These are phyloP conservation scores for Onthophagus sagittarius DNA, from an alignment of 2,888 invertebrate species.

Conservation along the genomic window DNA sequence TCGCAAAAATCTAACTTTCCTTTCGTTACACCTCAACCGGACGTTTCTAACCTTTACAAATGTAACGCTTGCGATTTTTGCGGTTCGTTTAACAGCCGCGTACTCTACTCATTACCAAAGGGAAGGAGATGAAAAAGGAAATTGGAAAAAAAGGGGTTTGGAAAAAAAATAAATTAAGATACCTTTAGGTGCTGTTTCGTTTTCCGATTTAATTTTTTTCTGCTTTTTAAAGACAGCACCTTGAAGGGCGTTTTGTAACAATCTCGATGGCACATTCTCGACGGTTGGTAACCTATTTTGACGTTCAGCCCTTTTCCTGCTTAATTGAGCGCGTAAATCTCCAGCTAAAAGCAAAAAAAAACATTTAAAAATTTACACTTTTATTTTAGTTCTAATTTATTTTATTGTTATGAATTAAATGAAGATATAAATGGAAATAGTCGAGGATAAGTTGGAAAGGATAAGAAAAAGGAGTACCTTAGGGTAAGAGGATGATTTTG, in stretches of 20 bases:
- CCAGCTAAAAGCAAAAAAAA: slow-evolving; percentile 37
- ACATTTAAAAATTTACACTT: no score
- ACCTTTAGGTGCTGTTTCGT: slow-evolving; percentile 35
- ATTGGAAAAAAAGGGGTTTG: neutral
- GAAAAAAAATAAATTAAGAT: slow-evolving; percentile 11
- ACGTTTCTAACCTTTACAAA: slow-evolving; percentile 26
- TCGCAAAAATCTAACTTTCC: slow-evolving; percentile 29
- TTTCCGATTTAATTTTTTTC: slow-evolving; percentile 39
- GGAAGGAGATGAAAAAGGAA: neutral
- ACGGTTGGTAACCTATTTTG: slow-evolving; percentile 42
- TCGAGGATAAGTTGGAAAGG: no score
- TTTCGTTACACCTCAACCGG: slow-evolving; percentile 21
- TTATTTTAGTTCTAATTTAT: no score
- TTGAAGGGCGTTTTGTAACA: slow-evolving; percentile 53
- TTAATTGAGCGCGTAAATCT: slow-evolving; percentile 53
- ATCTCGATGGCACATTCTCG: slow-evolving; percentile 48
- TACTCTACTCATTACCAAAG: slow-evolving; percentile 18
- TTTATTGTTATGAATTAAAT: no score
- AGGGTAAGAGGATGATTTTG: no score
- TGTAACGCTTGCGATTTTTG: slow-evolving; percentile 23
- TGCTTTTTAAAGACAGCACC: slow-evolving; percentile 52
- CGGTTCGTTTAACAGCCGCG: slow-evolving; percentile 26
- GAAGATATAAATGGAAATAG: no score
- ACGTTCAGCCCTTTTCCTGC: slow-evolving; percentile 53
- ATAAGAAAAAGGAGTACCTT: no score